phyloP scores from a whole-genome alignment of 2,888 invertebrate species.

The Omphaloscelis lunosa region DNA sequence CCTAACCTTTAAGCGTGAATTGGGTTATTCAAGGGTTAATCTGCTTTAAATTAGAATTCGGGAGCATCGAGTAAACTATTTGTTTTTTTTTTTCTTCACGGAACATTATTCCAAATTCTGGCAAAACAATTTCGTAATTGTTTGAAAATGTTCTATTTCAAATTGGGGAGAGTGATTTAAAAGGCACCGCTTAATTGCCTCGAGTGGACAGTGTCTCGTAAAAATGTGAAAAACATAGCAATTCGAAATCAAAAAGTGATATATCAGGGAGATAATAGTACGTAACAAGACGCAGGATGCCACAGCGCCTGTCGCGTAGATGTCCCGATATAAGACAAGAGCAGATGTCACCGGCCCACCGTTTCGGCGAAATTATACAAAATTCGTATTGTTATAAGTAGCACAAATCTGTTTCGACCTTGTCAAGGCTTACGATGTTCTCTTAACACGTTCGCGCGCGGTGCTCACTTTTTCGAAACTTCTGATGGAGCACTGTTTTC shows the following conservation, averaged over 20 bases:
- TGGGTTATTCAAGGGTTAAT: constrained; percentile 83
- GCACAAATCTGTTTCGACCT: constrained; percentile 78
- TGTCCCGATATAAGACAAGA: constrained; percentile 83
- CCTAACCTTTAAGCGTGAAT: constrained; percentile 84
- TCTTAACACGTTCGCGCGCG: too few species aligned
- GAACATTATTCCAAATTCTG: constrained; percentile 41
- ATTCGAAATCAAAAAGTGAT: constrained; percentile 62
- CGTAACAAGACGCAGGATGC: constrained; percentile 63
- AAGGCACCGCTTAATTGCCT: constrained; percentile 39
- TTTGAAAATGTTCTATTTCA: constrained; percentile 27
- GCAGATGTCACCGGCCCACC: constrained; percentile 80
- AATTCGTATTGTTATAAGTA: constrained; percentile 77
- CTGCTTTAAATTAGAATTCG: constrained; percentile 82
- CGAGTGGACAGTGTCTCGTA: constrained; percentile 34
- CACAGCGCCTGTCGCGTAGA: constrained; percentile 78
- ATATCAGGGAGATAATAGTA: constrained; percentile 56
- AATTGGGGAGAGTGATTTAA: constrained; percentile 42
- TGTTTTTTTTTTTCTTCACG: constrained; percentile 61
- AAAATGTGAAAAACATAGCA: constrained; percentile 39
- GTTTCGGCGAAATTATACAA: constrained; percentile 77
- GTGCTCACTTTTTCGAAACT: too few species aligned
- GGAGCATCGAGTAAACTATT: constrained; percentile 69
- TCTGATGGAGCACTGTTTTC: too few species aligned
- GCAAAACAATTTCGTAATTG: constrained; percentile 34
- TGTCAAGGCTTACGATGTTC: constrained; percentile 73